Evolutionary conservation across 2,888 invertebrate genomes (phyloP).

Genomic region (Philonicus albiceps): DNA sequence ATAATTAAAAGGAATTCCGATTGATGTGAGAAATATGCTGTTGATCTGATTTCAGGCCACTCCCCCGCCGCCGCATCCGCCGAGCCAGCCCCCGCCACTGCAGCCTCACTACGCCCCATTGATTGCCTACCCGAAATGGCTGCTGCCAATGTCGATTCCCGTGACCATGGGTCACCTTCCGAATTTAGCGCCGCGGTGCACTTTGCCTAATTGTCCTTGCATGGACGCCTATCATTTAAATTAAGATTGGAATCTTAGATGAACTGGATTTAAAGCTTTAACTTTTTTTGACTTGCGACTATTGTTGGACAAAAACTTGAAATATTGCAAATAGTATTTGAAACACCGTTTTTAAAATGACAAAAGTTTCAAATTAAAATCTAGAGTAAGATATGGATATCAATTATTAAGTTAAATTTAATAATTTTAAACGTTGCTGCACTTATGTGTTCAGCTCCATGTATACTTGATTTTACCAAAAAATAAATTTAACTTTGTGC

Average conservation of each 20-base stretch:
- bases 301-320: background rate
- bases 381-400: background rate
- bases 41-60: background rate
- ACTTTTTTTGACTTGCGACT: background rate
- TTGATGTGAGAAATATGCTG: constrained; percentile 23
- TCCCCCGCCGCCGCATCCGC: background rate
- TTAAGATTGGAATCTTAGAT: constrained; percentile 41
- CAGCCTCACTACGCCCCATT: constrained; percentile 52
- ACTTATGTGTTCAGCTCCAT: background rate
- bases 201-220: constrained; percentile 62
- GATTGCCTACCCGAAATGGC: constrained; percentile 62
- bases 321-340: background rate
- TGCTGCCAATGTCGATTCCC: constrained; percentile 61
- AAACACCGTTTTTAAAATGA: background rate
- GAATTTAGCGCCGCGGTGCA: constrained; percentile 64
- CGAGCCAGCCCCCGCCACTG: constrained; percentile 1
- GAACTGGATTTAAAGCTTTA: background rate
- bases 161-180: constrained; percentile 62
- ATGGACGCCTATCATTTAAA: constrained; percentile 58
- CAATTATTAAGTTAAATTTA: background rate
- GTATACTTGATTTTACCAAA: background rate
- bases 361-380: background rate
- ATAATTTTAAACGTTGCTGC: background rate
- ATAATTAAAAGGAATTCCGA: background rate
- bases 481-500: background rate